Base-by-base conservation (phyloP, 2,113 vertebrate species). In the Hippocampus barbouri region DNA sequence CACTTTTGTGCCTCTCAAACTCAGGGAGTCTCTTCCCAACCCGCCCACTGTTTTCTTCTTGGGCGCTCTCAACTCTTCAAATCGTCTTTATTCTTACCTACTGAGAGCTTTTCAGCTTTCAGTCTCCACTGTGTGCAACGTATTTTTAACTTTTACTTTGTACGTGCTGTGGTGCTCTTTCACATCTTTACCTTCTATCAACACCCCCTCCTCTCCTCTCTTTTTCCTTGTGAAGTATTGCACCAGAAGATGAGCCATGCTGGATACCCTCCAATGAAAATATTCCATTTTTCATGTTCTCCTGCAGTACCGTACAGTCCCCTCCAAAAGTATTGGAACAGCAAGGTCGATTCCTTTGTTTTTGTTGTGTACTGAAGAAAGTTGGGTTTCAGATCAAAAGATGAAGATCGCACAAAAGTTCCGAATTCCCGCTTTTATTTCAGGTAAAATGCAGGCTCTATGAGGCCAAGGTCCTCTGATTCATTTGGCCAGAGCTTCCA, bases 1-100 rank as follows among this genome's bases (percentile, higher is more conserved):
- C 85, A 85, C 76, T 83, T 87, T 86, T 84, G 73, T 84, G 79
- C 83, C 78, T 86, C 79, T 79, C 72, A 79, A 79, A 83, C 78
- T 83, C 79, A 51, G 18, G 47, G 74, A 60, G 63, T 73, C 80
- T 75, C 74, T 72, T 64, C 53, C 65, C 73, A 79, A 75, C 70
- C 76, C 66, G 34, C 79, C 82, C 65, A 65, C 75, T 25, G 15
- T 66, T 66, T 66, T 66, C 64, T 66, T 66, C 43, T 27, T 27
- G 40, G 20, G 64, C 21, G 43, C 64, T 43, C 41, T 66, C 64
- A 66, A 66, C 64, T n/a, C 43, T 47, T 66, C 64, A 66, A 66
- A 43, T 47, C 23, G n/a, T 66, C 64, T 71, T 79, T 66, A 62
- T 79, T 80, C 72, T 79, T 76, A 85, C 82, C 76, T 75, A 80